Base-by-base conservation (phyloP, 2,888 invertebrate species). In the Tiliacea aurago region DNA sequence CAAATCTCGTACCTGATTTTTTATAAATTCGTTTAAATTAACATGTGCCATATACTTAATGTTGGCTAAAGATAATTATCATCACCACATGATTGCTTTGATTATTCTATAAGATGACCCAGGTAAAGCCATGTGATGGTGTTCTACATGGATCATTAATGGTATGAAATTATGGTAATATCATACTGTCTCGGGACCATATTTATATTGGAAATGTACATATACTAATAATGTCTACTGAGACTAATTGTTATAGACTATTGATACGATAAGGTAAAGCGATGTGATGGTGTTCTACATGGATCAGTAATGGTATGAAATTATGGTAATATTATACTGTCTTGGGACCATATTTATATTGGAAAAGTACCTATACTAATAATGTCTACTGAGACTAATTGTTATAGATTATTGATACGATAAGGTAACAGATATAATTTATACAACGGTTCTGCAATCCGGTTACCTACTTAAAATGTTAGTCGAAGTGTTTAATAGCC, bases 1-100 rank as follows among this genome's bases (percentile, higher is more conserved):
- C 74, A 70, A 65, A 70, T 68, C 45, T 82, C 65, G 49, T 68
- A 78, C 66, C 58, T 43, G 59, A 70, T 13, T 58, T 70, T 66
- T 74, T 81, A 68, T 81, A 68, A 59, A 69, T 73, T 56, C 6
- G 45, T 23, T 64, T 55, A 41, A 45, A 76, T 47, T 55, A 11
- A 3, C 51, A 13, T 56, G 49, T 55, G 41, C 49, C 45, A n/a
- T n/a, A 43, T 33, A 15, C 15, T 49, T 43, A 70, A 64, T 63
- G 13, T 49, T 56, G 20, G 23, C 45, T 47, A n/a, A 33, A 9
- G 7, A 41, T 7, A 43, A 10, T n/a, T 33, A 61, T 43, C 33
- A 15, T 43, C 33, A 15, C 43, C 7, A 64, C n/a, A 13, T 20
- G 45, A n/a, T 33, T 58, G 0, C 2, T 58, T 20, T 33, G 18